Conservation (phyloP, 2,888 invertebrate genomes). For the Mellilla xanthometata region DNA sequence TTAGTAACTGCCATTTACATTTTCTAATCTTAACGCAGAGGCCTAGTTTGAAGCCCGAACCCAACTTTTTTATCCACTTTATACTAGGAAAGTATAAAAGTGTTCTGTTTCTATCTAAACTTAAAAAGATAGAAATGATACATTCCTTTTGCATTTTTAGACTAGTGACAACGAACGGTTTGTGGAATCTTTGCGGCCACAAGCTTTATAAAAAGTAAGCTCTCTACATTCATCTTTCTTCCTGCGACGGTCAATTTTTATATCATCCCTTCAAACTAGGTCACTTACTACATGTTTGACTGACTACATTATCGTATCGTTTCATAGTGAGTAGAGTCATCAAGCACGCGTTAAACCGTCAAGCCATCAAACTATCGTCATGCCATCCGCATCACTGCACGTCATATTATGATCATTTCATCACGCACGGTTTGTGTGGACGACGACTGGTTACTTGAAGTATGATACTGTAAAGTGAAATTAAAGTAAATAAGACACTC, state of each 20-base stretch:
- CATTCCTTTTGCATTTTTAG: too few relatives aligned
- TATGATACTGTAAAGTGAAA: too few relatives aligned
- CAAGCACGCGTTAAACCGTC: constrained; percentile 43
- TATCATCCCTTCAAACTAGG: constrained; percentile 18
- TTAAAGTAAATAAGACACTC: too few relatives aligned
- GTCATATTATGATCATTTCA: constrained; percentile 65
- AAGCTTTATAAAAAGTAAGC: too few relatives aligned
- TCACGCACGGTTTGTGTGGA: constrained; percentile 75
- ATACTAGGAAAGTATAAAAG: too few relatives aligned
- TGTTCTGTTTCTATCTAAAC: too few relatives aligned
- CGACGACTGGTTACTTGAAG: constrained; percentile 55
- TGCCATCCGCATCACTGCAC: constrained; percentile 78
- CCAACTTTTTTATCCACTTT: too few relatives aligned
- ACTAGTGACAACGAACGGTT: too few relatives aligned
- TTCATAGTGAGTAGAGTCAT: constrained; percentile 59
- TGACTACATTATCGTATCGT: constrained; percentile 59
- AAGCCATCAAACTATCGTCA: constrained; percentile 43
- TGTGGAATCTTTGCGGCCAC: too few relatives aligned
- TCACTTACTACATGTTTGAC: constrained; percentile 43
- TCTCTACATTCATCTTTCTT: too few relatives aligned
- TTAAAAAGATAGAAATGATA: too few relatives aligned
- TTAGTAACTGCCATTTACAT: constrained; percentile 74
- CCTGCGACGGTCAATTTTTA: too few relatives aligned
- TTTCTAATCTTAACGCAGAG: constrained; percentile 51
- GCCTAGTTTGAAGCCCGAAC: constrained; percentile 28